Conservation (phyloP, 2,888 invertebrate genomes). For the Ophion costatus region DNA sequence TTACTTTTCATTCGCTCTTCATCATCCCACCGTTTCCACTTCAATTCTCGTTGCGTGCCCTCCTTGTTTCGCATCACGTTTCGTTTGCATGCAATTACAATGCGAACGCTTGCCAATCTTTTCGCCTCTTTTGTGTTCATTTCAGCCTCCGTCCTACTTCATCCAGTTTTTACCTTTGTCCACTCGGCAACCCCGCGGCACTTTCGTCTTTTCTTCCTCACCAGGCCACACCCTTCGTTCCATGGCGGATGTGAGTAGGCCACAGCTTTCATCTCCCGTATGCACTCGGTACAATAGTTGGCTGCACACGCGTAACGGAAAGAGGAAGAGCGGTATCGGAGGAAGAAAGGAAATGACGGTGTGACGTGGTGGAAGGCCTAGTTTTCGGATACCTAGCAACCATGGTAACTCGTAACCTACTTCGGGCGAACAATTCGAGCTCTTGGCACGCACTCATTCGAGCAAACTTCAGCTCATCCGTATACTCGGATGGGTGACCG, state of each 20-base stretch:
- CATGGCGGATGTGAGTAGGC: slow-evolving; percentile 35
- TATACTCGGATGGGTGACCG: too few relatives aligned
- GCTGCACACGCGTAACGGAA: background rate
- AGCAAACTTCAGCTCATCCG: too few relatives aligned
- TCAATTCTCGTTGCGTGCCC: slow-evolving; percentile 19
- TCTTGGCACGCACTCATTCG: too few relatives aligned
- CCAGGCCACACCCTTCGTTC: slow-evolving; percentile 35
- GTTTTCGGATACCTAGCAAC: slow-evolving; percentile 1
- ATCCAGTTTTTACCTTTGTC: slow-evolving; percentile 36
- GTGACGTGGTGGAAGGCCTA: slow-evolving; percentile 10
- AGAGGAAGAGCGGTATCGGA: background rate
- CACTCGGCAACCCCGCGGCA: slow-evolving; percentile 44
- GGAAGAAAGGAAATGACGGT: slow-evolving; percentile 29
- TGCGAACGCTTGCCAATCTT: slow-evolving; percentile 31
- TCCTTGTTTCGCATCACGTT: slow-evolving; percentile 25
- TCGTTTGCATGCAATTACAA: slow-evolving; percentile 34
- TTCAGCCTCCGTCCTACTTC: slow-evolving; percentile 62
- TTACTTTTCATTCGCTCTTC: slow-evolving; percentile 21
- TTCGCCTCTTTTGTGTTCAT: slow-evolving; percentile 54
- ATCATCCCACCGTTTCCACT: slow-evolving; percentile 26
- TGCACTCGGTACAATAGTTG: slow-evolving; percentile 13
- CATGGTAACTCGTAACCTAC: slow-evolving; percentile 32
- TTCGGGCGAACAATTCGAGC: background rate
- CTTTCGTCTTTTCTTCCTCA: slow-evolving; percentile 49
- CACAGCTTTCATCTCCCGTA: slow-evolving; percentile 33